These are phyloP conservation scores for Erpetoichthys calabaricus DNA, from an alignment of 2,797 vertebrate species.

Conservation along the genomic window DNA sequence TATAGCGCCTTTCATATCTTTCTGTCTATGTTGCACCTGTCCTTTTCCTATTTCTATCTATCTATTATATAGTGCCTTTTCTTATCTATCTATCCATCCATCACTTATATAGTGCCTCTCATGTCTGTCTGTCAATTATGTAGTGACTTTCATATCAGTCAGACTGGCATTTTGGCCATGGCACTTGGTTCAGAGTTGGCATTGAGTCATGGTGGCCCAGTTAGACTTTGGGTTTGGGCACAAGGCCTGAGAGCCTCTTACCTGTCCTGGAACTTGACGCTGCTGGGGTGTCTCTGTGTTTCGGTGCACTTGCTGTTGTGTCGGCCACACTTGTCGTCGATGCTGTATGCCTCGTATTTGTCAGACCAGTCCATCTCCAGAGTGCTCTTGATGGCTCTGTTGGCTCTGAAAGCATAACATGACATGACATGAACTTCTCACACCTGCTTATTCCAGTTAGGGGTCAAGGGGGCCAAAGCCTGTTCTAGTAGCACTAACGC, in stretches of 20 bases:
- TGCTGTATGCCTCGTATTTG: constrained; percentile 62
- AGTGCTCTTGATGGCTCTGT: constrained; percentile 56
- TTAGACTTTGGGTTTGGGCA: too few species aligned
- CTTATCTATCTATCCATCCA: too few species aligned
- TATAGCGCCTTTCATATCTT: too few species aligned
- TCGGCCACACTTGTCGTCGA: constrained; percentile 52
- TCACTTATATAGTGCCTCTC: too few species aligned
- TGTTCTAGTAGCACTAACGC: constrained; percentile 13
- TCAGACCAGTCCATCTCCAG: constrained; percentile 83
- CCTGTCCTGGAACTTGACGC: constrained; percentile 62
- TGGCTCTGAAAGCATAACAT: constrained; percentile 40
- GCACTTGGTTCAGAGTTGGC: too few species aligned
- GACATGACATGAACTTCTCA: neutral
- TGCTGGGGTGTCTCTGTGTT: constrained; percentile 53
- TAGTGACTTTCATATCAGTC: too few species aligned
- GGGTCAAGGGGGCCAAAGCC: neutral
- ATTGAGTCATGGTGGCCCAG: too few species aligned
- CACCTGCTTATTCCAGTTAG: constrained; percentile 15
- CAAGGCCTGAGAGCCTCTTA: constrained; percentile 30
- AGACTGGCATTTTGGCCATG: too few species aligned
- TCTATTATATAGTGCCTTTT: too few species aligned
- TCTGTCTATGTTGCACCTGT: too few species aligned
- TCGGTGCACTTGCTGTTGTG: constrained; percentile 55
- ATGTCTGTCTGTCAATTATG: too few species aligned
- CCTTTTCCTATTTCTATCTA: too few species aligned